Conservation (phyloP, 2,113 vertebrate species). For the Ictidomys tridecemlineatus region DNA sequence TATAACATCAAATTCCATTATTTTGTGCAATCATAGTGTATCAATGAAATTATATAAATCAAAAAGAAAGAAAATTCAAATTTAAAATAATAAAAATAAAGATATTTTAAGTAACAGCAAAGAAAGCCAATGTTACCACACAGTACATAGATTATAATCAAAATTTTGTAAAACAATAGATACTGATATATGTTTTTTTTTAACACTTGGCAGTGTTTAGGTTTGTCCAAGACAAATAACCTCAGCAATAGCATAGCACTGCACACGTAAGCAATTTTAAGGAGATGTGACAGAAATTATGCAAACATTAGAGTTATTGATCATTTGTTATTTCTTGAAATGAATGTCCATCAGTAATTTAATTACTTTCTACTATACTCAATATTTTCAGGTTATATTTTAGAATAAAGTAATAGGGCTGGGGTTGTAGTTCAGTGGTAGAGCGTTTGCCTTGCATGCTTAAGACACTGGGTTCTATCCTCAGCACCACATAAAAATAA, state of each 20-base stretch:
- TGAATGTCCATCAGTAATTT: not conserved
- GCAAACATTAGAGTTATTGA: not conserved
- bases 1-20: no score
- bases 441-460: no score
- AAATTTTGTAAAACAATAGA: not conserved
- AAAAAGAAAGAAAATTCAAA: no score
- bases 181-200: not conserved
- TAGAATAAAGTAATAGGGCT: not conserved
- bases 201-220: not conserved
- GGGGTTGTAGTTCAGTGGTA: no score
- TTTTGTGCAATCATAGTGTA: no score
- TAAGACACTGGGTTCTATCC: no score
- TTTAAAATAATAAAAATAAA: no score
- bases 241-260: not conserved
- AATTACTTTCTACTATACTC: not conserved
- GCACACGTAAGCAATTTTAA: not conserved
- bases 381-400: slow-evolving; percentile 6
- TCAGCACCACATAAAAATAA: no score
- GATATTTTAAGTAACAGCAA: no score
- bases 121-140: not conserved
- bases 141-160: not conserved
- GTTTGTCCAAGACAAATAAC: not conserved
- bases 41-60: no score
- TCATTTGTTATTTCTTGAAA: slow-evolving; percentile 12
- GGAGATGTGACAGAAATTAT: slow-evolving; percentile 6